Evolutionary conservation across 2,888 invertebrate genomes (phyloP).

Genomic region (Macropis europaea): DNA sequence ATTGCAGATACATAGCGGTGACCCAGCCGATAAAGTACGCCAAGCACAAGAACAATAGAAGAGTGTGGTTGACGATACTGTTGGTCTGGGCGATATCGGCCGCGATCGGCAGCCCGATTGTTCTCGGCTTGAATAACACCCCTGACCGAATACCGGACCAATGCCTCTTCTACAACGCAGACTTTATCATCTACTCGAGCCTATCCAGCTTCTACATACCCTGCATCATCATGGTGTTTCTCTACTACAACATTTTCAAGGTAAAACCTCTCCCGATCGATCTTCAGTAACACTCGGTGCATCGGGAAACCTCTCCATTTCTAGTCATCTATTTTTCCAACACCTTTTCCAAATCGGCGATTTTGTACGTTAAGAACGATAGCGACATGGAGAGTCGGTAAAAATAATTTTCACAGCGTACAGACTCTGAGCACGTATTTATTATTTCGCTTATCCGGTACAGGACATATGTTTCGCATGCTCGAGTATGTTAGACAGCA

Average conservation of each 20-base stretch:
- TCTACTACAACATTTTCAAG: slow-evolving; percentile 98
- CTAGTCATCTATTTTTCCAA: too few relatives aligned
- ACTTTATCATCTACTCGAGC: slow-evolving; percentile 98
- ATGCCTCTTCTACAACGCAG: slow-evolving; percentile 98
- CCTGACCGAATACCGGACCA: slow-evolving; percentile 90
- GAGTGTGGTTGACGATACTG: slow-evolving; percentile 96
- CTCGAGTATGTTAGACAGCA: too few relatives aligned
- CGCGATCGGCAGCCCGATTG: slow-evolving; percentile 97
- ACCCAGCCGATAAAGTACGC: slow-evolving; percentile 99
- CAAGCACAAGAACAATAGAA: slow-evolving; percentile 96
- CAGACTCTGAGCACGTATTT: too few relatives aligned
- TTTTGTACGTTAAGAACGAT: too few relatives aligned
- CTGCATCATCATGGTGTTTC: slow-evolving; percentile 98
- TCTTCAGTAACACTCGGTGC: too few relatives aligned
- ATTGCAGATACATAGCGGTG: slow-evolving; percentile 97
- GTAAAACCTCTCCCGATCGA: slow-evolving; percentile 81
- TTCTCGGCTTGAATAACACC: slow-evolving; percentile 96
- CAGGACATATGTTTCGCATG: too few relatives aligned
- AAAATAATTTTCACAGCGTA: too few relatives aligned
- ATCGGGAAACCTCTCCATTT: too few relatives aligned
- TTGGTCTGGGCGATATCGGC: slow-evolving; percentile 97
- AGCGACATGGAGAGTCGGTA: too few relatives aligned
- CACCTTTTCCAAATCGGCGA: too few relatives aligned
- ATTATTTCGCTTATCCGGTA: too few relatives aligned
- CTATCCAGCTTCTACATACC: slow-evolving; percentile 99